Conservation (phyloP, 2,113 vertebrate species). For the Tamias sibiricus region DNA sequence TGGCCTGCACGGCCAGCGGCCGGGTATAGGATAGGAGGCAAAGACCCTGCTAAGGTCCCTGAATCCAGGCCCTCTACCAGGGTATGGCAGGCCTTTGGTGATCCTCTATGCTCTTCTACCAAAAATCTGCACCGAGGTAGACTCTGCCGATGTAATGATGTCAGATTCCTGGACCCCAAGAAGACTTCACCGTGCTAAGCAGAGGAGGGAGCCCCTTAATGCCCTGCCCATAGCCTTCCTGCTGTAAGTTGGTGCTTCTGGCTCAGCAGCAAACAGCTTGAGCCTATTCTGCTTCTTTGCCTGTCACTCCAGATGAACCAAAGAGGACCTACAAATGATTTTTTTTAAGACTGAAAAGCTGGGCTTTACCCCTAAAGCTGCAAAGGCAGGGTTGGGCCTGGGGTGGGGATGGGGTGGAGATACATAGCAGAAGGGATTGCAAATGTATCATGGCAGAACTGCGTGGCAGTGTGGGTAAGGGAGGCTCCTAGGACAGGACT, state of each 20-base stretch:
- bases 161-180: background rate
- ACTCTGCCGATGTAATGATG: conserved; percentile 12
- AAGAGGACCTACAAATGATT: background rate
- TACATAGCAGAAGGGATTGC: background rate
- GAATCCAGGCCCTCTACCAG: background rate
- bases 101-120: background rate
- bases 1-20: background rate
- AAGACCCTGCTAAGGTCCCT: background rate
- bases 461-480: background rate
- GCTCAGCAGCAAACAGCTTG: background rate
- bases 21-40: background rate
- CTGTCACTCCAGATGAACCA: background rate
- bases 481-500: background rate
- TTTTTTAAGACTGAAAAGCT: background rate
- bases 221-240: background rate
- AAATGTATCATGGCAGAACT: background rate
- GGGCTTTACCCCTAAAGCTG: background rate
- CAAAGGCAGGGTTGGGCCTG: background rate
- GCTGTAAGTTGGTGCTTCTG: background rate
- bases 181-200: background rate
- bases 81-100: background rate
- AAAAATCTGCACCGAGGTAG: conserved; percentile 12
- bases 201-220: too few species aligned
- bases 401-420: background rate
- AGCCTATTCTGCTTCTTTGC: background rate